Percentiles rank a stretch among this genome's conserved stretches.
Evolutionary conservation across 1,140 invertebrate species (phyloP).

Genomic region (Wasmannia auropunctata): DNA sequence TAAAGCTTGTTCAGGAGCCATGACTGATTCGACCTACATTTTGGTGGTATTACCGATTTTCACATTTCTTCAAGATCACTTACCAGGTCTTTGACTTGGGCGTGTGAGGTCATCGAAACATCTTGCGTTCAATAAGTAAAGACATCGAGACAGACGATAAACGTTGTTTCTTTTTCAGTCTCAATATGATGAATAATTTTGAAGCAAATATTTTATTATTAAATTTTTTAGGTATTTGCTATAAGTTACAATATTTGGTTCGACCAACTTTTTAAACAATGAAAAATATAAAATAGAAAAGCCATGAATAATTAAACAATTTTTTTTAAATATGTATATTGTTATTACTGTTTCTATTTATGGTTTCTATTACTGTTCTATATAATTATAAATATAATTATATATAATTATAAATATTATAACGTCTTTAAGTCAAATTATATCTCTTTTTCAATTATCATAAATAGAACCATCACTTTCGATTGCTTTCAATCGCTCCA

Average conservation of each 20-base stretch:
- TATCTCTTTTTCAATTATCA: neutral
- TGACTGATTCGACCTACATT: slow-evolving; percentile 56
- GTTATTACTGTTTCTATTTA: neutral
- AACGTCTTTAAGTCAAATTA: neutral
- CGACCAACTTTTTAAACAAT: neutral
- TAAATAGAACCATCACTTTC: neutral
- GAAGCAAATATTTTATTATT: neutral
- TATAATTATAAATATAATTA: too few species aligned
- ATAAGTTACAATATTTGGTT: neutral
- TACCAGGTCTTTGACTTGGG: neutral
- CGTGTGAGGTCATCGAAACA: neutral
- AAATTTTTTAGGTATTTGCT: neutral
- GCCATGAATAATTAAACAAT: neutral
- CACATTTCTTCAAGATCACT: neutral
- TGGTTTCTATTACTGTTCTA: neutral
- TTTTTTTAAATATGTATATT: neutral
- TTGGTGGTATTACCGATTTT: neutral
- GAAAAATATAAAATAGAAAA: neutral
- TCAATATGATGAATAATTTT: neutral
- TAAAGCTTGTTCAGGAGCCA: slow-evolving; percentile 17
- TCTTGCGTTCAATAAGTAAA: neutral
- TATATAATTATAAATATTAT: neutral
- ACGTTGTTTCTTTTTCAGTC: neutral
- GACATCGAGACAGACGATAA: neutral
- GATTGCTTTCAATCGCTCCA: neutral